Percentiles rank a stretch among this genome's conserved stretches.
These are phyloP conservation scores for Eudemis profundana DNA, from an alignment of 2,888 invertebrate species.

Conservation along the genomic window DNA sequence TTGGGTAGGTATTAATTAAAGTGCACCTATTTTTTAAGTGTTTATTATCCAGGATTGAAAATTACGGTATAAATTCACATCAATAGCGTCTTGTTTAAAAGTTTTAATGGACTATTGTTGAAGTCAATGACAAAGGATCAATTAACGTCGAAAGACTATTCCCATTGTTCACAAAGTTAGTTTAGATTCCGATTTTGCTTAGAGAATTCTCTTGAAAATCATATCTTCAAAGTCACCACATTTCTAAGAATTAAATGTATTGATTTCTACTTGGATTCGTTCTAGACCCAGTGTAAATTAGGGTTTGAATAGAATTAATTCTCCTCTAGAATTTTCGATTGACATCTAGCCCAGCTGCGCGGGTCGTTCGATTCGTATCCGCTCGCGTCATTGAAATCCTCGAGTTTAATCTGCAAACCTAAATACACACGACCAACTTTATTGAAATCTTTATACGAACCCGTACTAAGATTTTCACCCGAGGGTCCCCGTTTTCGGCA, in stretches of 20 bases:
- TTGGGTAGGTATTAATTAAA: no score
- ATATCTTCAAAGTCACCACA: no score
- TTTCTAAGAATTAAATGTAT: no score
- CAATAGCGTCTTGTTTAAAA: no score
- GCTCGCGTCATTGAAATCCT: conserved; percentile 14
- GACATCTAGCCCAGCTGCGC: conserved; percentile 2
- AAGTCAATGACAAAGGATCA: conserved; percentile 5
- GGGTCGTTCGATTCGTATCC: background rate
- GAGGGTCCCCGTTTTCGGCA: conserved; percentile 58
- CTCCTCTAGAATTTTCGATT: conserved; percentile 5
- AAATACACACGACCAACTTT: conserved; percentile 56
- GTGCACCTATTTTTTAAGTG: no score
- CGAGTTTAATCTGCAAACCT: conserved; percentile 37
- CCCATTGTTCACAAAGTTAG: conserved; percentile 18
- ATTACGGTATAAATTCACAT: no score
- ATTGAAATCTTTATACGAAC: conserved; percentile 60
- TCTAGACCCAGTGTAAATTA: conserved; percentile 10
- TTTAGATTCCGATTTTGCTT: background rate
- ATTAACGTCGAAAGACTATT: no score
- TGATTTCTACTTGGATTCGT: conserved; percentile 12
- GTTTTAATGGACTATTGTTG: background rate
- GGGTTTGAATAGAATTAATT: conserved; percentile 13
- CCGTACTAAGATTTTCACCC: conserved; percentile 58
- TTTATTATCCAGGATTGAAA: no score
- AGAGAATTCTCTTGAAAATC: conserved; percentile 6